These are phyloP conservation scores for Dysmachus trigonus DNA, from an alignment of 2,888 invertebrate genomes.

Conservation along the genomic window DNA sequence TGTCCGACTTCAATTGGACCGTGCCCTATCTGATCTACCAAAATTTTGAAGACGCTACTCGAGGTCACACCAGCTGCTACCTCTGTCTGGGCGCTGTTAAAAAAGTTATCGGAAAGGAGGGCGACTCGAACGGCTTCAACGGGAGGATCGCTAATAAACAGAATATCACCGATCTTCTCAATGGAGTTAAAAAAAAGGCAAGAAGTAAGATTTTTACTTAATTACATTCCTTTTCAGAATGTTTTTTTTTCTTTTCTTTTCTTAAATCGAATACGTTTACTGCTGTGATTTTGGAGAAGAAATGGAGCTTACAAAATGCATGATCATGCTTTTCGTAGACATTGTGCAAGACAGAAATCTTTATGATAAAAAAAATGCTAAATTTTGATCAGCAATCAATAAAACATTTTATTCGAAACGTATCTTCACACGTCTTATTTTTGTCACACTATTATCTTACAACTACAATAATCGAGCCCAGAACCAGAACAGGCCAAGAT, in stretches of 20 bases:
- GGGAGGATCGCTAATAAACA: conserved; percentile 60
- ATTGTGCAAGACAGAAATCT: no score
- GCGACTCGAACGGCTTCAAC: conserved; percentile 58
- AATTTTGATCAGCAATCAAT: no score
- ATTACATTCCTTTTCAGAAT: neutral
- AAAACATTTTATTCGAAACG: no score
- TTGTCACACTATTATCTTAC: no score
- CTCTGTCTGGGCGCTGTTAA: conserved; percentile 76
- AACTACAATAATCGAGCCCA: no score
- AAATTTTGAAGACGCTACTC: conserved; percentile 71
- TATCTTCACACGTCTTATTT: no score
- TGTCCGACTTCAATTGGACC: conserved; percentile 79
- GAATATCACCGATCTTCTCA: conserved; percentile 65
- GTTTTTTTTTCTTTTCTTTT: no score
- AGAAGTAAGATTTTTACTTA: conserved; percentile 72
- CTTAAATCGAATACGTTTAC: neutral
- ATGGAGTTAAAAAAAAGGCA: conserved; percentile 70
- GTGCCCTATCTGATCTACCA: conserved; percentile 77
- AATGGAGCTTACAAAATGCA: neutral
- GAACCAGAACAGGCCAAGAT: no score
- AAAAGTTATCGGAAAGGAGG: conserved; percentile 10
- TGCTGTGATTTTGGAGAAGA: neutral
- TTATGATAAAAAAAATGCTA: no score
- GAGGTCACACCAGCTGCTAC: conserved; percentile 81
- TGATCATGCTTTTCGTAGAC: neutral